phyloP scores from a whole-genome alignment of 1,140 invertebrate species.

The Drosophila navojoa region DNA sequence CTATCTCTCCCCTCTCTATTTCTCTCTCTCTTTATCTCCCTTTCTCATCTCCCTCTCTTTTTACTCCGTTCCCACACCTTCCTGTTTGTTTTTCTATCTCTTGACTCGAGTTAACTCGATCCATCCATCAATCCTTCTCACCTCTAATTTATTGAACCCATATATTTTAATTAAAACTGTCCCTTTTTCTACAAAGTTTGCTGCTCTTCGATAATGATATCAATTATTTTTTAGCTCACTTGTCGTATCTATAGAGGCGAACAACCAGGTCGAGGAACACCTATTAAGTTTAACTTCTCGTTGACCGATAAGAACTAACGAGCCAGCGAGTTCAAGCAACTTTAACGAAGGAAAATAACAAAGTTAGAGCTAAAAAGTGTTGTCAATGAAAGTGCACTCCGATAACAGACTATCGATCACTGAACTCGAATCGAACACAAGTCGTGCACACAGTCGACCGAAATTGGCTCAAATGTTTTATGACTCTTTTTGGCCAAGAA shows the following conservation, averaged over 20 bases:
- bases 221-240: neutral
- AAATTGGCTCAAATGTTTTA: conserved; percentile 11
- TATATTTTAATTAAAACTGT: no score
- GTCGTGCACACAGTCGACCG: conserved; percentile 11
- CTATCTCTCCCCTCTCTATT: no score
- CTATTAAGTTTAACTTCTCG: neutral
- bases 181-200: no score
- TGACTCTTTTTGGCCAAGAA: conserved; percentile 23
- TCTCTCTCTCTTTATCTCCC: no score
- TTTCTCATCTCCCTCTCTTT: no score
- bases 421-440: conserved; percentile 34
- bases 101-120: neutral
- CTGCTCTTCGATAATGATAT: neutral
- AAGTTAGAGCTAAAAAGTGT: neutral
- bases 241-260: neutral
- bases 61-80: neutral
- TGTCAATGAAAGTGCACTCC: conserved; percentile 12
- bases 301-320: conserved; percentile 21
- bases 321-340: conserved; percentile 29
- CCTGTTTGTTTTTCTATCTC: neutral
- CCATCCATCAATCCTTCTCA: no score
- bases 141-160: no score
- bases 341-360: conserved; percentile 14
- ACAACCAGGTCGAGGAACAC: no score
- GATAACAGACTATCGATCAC: conserved; percentile 41